Percentiles rank a stretch among this genome's conserved stretches.
phyloP scores from a whole-genome alignment of 2,113 vertebrate genomes.

The Hemiscyllium ocellatum region DNA sequence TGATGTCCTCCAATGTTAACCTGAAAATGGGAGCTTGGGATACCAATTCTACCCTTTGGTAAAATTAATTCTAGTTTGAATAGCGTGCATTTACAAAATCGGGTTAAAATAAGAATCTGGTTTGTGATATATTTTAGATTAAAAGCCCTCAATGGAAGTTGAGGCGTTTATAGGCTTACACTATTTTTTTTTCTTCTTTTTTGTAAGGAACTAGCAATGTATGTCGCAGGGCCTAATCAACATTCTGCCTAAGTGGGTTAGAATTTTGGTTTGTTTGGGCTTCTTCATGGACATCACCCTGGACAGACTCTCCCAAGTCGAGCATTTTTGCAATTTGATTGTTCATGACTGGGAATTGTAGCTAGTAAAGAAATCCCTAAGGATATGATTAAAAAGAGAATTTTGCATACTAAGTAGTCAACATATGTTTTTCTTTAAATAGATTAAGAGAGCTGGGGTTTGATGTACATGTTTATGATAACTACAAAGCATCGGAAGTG shows the following conservation, averaged over 20 bases:
- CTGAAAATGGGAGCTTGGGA: neutral
- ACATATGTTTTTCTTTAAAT: constrained; percentile 8
- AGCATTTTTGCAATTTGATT: neutral
- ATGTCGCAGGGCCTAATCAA: neutral
- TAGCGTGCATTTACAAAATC: neutral
- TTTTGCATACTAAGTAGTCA: neutral
- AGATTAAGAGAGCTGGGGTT: constrained; percentile 73
- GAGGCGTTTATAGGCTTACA: neutral
- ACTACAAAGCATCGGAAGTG: constrained; percentile 63
- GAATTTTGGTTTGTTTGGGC: neutral
- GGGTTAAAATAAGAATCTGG: neutral
- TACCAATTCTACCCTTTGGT: neutral
- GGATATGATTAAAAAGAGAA: neutral
- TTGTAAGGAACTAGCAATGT: neutral
- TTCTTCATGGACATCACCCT: neutral
- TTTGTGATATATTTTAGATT: neutral
- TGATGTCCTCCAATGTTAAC: neutral
- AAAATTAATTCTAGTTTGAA: neutral
- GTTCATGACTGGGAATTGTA: neutral
- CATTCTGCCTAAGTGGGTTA: neutral
- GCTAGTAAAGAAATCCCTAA: neutral
- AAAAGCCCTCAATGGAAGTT: neutral
- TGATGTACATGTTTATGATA: constrained; percentile 67
- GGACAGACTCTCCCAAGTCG: neutral
- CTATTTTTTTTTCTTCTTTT: neutral